phyloP scores from a whole-genome alignment of 2,888 invertebrate genomes.

The Mesorhabditis sp. region DNA sequence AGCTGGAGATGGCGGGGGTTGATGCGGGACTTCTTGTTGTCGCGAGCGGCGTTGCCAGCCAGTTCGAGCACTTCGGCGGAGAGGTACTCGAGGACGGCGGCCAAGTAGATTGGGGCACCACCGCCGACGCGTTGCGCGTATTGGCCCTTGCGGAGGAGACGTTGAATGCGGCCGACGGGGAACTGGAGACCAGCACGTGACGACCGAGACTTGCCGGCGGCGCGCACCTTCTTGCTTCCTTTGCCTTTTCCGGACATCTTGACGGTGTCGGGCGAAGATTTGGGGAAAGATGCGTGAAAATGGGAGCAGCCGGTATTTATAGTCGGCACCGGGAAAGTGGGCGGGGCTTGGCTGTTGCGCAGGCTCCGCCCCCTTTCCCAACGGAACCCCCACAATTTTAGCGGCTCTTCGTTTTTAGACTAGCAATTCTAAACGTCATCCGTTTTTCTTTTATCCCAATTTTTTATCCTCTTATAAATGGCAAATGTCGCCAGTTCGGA shows the following conservation, averaged over 20 bases:
- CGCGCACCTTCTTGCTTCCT: too few relatives aligned
- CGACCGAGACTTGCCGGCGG: constrained; percentile 13
- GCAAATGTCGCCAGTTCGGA: too few relatives aligned
- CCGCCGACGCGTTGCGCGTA: constrained; percentile 51
- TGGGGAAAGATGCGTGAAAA: too few relatives aligned
- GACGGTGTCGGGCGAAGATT: not conserved
- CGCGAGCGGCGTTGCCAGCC: constrained; percentile 51
- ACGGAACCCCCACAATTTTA: not conserved
- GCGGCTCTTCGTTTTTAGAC: too few relatives aligned
- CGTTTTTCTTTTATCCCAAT: too few relatives aligned
- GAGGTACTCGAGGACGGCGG: too few relatives aligned
- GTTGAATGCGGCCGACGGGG: constrained; percentile 51
- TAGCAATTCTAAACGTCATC: too few relatives aligned
- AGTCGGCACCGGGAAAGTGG: not conserved
- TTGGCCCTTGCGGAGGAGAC: constrained; percentile 47
- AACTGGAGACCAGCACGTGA: constrained; percentile 51
- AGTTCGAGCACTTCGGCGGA: constrained; percentile 48
- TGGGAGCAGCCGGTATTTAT: too few relatives aligned
- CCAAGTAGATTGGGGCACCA: constrained; percentile 14
- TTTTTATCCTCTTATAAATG: too few relatives aligned
- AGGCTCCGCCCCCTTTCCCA: not conserved
- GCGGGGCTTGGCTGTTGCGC: constrained; percentile 2
- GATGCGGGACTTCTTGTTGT: too few relatives aligned
- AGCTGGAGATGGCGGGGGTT: constrained; percentile 7
- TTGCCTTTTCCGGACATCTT: too few relatives aligned